These are phyloP conservation scores for Holothuria leucospilota DNA, from an alignment of 53 echinoderm and acorn worm species.

Conservation along the genomic window DNA sequence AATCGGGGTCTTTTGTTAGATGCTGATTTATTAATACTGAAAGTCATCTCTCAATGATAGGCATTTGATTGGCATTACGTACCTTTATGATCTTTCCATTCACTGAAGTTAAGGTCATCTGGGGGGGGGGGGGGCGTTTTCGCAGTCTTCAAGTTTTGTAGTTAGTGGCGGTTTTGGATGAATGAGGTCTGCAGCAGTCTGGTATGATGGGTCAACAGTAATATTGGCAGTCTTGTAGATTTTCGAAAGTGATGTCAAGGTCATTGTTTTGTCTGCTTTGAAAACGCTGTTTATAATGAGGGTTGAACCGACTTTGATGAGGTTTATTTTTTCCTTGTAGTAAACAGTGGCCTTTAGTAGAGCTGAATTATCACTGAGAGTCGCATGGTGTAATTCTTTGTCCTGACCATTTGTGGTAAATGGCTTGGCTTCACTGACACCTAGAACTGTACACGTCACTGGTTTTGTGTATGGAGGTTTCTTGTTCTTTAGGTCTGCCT, in stretches of 20 bases:
- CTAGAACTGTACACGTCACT: not conserved
- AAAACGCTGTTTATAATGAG: not conserved
- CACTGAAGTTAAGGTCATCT: slow-evolving; percentile 3
- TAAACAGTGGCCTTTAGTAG: not conserved
- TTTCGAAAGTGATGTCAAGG: not conserved
- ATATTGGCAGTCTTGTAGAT: not conserved
- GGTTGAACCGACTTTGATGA: not conserved
- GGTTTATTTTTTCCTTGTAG: not conserved
- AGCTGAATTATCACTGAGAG: not conserved
- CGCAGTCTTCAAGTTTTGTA: not conserved
- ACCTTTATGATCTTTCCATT: not conserved
- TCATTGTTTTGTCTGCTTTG: not conserved
- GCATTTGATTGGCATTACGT: not conserved
- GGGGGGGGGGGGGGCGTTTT: slow-evolving; percentile 1
- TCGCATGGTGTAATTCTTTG: not conserved
- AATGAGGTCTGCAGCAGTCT: not conserved
- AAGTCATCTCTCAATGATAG: no score
- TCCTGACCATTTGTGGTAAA: slow-evolving; percentile 1
- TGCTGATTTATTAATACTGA: no score
- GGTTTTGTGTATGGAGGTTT: slow-evolving; percentile 12
- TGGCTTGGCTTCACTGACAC: not conserved
- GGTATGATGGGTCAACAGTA: not conserved
- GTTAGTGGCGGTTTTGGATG: not conserved
- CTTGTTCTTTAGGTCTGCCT: not conserved
- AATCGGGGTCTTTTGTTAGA: no score